Base-by-base conservation (phyloP, 2,888 invertebrate genomes). In the Aporophyla nigra region DNA sequence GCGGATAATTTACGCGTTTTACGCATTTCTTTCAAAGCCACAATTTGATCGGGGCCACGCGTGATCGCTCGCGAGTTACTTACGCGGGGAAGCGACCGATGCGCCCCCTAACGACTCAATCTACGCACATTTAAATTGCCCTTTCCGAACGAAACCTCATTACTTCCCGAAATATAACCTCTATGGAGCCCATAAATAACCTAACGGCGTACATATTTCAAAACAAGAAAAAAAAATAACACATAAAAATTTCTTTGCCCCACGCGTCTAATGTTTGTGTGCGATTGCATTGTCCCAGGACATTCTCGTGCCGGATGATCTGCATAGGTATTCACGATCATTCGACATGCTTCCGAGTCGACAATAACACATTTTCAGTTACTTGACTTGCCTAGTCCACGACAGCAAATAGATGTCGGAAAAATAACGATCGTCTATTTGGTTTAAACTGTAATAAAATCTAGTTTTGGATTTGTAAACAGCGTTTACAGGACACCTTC, bases 91-190 rank as follows among this genome's bases (percentile, higher is more conserved):
- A 91, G 90, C 92, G 90, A 91, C 93, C 93, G 91, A 92, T 91
- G 92, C 90, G 87, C 92, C 89, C 91, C 93, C 93, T 92, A 94
- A 96, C 95, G 94, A 94, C 96, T 96, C 96, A 96, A 96, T 96
- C 95, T 95, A 94, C 94, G 95, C 94, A 93, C 95, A 95, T 96
- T 95, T 93, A 96, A 95, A 96, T 96, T 96, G 96, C 96, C 95
- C 95, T 95, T 95, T 94, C 95, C 95, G 95, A 96, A 96, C 95
- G 93, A 95, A 96, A 96, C 94, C 96, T 96, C 96, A 96, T 96
- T 96, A 96, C 96, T 95, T 94, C 95, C 95, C 95, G 95, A 95
- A 95, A 95, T 95, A 94, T 95, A 96, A 96, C 96, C 96, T 96
- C 96, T 94, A 95, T 95, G 96, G 96, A 94, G 93, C 93, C 95